Conservation (phyloP, 2,113 vertebrate genomes). For the Cyrtonyx montezumae region DNA sequence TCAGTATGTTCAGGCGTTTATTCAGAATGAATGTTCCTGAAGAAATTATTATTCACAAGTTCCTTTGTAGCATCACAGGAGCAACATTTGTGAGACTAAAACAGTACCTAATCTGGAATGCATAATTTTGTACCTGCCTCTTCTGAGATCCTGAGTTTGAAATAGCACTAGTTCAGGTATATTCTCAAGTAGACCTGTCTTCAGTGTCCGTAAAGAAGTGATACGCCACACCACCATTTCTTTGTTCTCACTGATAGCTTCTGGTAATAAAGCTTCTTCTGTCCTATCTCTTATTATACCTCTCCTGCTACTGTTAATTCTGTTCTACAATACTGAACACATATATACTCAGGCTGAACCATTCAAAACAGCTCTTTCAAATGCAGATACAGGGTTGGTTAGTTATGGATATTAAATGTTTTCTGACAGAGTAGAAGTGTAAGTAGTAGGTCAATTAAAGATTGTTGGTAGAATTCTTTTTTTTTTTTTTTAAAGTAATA, state of each 20-base stretch:
- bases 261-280: not conserved
- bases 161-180: not conserved
- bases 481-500: not conserved
- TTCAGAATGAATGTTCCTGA: not conserved
- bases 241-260: not conserved
- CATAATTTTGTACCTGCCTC: not conserved
- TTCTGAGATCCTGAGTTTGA: not conserved
- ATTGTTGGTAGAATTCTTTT: not conserved
- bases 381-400: not conserved
- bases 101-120: not conserved
- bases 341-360: not conserved
- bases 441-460: not conserved
- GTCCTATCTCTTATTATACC: not conserved
- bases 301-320: not conserved
- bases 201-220: not conserved
- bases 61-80: not conserved
- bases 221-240: not conserved
- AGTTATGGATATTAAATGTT: not conserved
- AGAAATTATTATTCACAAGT: not conserved
- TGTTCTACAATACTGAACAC: not conserved
- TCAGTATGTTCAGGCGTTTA: not conserved
- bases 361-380: not conserved
- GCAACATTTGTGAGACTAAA: not conserved
- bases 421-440: not conserved
- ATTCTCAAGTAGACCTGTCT: not conserved